Evolutionary conservation across 2,113 vertebrate genomes (phyloP), one percentile per base, ranked within the genome.

Genomic region (Eonycteris spelaea): DNA sequence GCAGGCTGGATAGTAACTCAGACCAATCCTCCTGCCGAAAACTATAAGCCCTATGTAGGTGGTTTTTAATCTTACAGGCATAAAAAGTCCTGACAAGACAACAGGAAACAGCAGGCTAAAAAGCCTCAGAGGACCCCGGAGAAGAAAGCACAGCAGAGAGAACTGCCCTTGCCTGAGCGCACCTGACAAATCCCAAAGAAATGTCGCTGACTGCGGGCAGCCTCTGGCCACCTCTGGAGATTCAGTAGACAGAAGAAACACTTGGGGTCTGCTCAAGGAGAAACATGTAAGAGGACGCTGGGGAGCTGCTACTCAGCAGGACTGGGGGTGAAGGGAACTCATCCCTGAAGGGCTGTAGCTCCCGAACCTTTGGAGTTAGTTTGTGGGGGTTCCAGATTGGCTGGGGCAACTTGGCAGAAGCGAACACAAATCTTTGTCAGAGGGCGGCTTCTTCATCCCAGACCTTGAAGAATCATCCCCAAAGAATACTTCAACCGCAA

Each of bases 101-200:
- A 33, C 2, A 78, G 21, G 48, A 71, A 73, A 67, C 1, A 12
- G 45, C 16, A 61, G 51, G 78, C 40, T n/a, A 53, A 43, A n/a
- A 38, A 21, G n/a, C 12, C n/a, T 15, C 14, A 19, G 53, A 74
- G 53, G n/a, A 19, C 2, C 18, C 57, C 7, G 55, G 43, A 74
- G 15, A 59, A 21, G 28, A 1, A 45, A 26, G 26, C 22, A 5
- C 12, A 11, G 19, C 24, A 14, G 55, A 74, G 4, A 7, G 40
- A 6, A 45, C 28, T 14, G 43, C 77, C 38, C 24, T 40, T 28
- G 28, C 63, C 59, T 0, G 2, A 73, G 28, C 1, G 14, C 51
- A 2, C 4, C 0, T 0, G 28, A 13, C 15, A 21, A 5, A 35
- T 1, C 13, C 77, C 48, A 38, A 16, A 26, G 68, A 82, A 40